These are phyloP conservation scores for Sminthurides bifidus DNA, from an alignment of 1,140 invertebrate species.

Conservation along the genomic window DNA sequence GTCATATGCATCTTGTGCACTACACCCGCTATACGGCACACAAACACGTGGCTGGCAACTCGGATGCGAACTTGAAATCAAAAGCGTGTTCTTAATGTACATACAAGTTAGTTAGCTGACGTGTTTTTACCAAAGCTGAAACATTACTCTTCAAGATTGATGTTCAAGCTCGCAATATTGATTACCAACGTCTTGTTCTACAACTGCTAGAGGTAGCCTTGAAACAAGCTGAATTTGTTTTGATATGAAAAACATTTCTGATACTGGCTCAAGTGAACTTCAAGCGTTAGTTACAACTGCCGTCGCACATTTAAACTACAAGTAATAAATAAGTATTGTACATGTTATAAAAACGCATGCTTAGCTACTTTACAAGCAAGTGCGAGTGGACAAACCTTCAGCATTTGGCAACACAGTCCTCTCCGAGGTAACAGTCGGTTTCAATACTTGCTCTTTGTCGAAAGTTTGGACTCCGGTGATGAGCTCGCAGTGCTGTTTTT, in stretches of 20 bases:
- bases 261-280: too few species aligned
- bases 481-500: conserved; percentile 57
- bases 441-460: conserved; percentile 50
- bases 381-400: conserved; percentile 46
- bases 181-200: too few species aligned
- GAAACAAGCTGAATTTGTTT: too few species aligned
- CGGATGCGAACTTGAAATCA: too few species aligned
- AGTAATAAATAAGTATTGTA: background rate
- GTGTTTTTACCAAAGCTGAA: too few species aligned
- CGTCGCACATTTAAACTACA: background rate
- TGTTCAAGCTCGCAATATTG: background rate
- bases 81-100: too few species aligned
- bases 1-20: too few species aligned
- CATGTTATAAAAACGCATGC: background rate
- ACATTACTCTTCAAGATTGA: background rate
- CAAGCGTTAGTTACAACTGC: background rate
- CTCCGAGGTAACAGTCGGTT: conserved; percentile 61
- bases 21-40: too few species aligned
- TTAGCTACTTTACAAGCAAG: background rate
- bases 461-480: conserved; percentile 61
- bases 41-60: too few species aligned
- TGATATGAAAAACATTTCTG: too few species aligned
- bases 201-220: too few species aligned
- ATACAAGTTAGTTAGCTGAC: too few species aligned
- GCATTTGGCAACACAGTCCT: conserved; percentile 67